A percentile compares a stretch with the other conserved stretches of the same genome.
Evolutionary conservation across 2,113 vertebrate genomes (phyloP).

Genomic region (Redunca redunca): DNA sequence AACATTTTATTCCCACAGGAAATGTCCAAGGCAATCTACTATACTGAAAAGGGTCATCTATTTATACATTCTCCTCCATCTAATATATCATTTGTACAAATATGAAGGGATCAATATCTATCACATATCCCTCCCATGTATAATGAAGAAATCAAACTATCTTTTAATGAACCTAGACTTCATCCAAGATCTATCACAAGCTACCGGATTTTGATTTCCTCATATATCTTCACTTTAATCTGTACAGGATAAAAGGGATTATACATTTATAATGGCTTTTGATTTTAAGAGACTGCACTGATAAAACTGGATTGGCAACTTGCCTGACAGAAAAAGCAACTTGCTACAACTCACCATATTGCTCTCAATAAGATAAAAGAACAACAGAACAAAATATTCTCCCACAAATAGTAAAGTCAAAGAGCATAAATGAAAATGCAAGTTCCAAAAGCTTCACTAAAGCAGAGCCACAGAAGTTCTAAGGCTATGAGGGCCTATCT

Average conservation of each 20-base stretch:
- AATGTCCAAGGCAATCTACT: not conserved
- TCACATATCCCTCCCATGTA: not conserved
- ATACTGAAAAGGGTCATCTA: not conserved
- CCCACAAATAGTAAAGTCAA: not conserved
- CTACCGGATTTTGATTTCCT: not conserved
- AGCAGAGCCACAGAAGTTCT: not conserved
- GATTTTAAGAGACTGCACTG: not conserved
- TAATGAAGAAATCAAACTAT: not conserved
- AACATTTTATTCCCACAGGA: not conserved
- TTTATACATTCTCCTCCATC: not conserved
- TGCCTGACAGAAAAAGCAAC: not conserved
- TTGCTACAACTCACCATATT: not conserved
- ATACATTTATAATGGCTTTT: not conserved
- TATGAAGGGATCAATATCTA: not conserved
- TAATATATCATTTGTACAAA: not conserved
- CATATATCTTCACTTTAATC: not conserved
- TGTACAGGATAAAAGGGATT: not conserved
- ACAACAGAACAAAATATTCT: not conserved
- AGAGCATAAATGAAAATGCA: not conserved
- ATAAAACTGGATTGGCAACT: not conserved
- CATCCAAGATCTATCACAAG: not conserved
- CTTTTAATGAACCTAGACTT: not conserved
- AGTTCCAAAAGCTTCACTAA: not conserved
- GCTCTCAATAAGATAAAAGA: not conserved
- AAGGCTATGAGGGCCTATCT: not conserved